Evolutionary conservation across 2,888 invertebrate genomes (phyloP), one percentile per base, ranked within the genome.

Genomic region (Meteorus cinctellus): DNA sequence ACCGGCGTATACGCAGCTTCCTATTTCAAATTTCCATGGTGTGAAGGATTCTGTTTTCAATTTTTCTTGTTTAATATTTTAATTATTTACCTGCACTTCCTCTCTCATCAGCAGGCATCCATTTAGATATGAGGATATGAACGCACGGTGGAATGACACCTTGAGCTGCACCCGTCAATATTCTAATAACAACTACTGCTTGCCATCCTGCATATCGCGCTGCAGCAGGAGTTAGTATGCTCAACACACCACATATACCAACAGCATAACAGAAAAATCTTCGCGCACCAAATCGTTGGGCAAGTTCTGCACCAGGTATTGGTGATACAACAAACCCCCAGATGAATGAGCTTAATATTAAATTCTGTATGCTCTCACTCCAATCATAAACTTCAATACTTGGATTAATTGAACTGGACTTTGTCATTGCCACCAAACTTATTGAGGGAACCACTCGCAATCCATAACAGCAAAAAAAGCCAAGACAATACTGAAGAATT

Each of bases 361-460:
- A 80, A 74, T 91, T 91, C 81, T 92, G 92, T 0, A 85, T 86
- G n/a, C 76, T 24, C 16, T 82, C 80, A 12, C 83, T 76, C 90
- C 90, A 90, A n/a, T 82, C 62, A 48, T 87, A 87, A 27, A 90
- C 90, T 92, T 90, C 86, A 78, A 91, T 90, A 79, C 90, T 85
- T 0, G 91, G 90, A 85, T 91, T 90, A 3, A 89, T 90, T 4
- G 90, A 88, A 0, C 87, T 86, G 0, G 88, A 84, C 81, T 93
- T 92, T 0, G 93, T 93, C 95, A 95, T 95, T n/a, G 95, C 94
- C 0, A 95, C 93, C 34, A 95, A 92, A 0, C 93, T 94, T 1
- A 95, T 93, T 0, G 94, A 94, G 81, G 94, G 91, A 84, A 93
- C 93, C 55, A 94, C 92, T 72, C 95, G 91, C 76, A 93, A 92